These are phyloP conservation scores for Microcebus murinus DNA, from an alignment of 2,113 vertebrate species.

Conservation along the genomic window DNA sequence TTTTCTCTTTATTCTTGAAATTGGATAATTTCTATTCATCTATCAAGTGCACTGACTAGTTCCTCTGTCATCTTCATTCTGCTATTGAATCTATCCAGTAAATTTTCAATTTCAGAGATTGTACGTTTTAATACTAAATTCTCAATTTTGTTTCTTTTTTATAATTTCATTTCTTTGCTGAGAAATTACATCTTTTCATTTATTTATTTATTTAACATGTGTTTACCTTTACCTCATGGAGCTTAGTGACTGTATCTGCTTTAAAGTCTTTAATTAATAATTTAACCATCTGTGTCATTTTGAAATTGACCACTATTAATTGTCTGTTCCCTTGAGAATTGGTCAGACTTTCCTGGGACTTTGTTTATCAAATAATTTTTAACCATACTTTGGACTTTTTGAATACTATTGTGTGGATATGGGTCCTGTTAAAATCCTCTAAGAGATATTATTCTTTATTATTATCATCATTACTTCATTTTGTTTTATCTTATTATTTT, in stretches of 20 bases:
- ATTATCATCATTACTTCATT: too few relatives aligned
- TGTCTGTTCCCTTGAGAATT: slow-evolving; percentile 31
- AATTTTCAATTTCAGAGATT: not conserved
- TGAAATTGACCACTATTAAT: not conserved
- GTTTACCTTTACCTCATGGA: not conserved
- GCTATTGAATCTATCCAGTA: not conserved
- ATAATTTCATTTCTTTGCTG: too few relatives aligned
- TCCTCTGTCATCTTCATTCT: too few relatives aligned
- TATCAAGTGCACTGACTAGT: too few relatives aligned
- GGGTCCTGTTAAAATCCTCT: slow-evolving; percentile 24
- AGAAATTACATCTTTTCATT: not conserved
- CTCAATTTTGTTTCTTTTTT: not conserved
- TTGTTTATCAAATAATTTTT: not conserved
- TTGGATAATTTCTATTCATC: not conserved
- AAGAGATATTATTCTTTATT: not conserved
- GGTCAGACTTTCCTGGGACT: not conserved
- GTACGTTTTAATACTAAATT: not conserved
- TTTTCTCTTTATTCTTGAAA: not conserved
- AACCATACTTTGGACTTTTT: not conserved
- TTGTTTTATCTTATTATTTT: slow-evolving; percentile 37
- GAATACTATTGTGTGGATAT: not conserved
- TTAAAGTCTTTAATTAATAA: slow-evolving; percentile 10
- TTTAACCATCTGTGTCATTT: slow-evolving; percentile 10
- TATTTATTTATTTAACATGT: not conserved
- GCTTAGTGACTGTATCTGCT: not conserved